Evolutionary conservation across 2,888 invertebrate genomes (phyloP), one percentile per base, ranked within the genome.

Genomic region (Drosophila seclusa): DNA sequence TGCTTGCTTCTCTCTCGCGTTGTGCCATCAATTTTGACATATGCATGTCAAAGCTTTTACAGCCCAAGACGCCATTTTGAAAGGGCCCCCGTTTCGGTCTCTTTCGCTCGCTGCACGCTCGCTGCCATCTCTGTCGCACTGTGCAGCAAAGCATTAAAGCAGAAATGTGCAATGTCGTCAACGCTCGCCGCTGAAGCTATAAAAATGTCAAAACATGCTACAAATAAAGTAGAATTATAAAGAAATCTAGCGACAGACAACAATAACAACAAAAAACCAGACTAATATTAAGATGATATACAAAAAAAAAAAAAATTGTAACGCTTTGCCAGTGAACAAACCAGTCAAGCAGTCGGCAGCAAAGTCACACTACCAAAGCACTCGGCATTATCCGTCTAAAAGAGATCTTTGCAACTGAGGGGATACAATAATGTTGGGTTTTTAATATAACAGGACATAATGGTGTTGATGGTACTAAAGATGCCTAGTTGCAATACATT

Each of bases 81-180:
- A 75, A 64, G 78, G 45, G 24, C 16, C 38, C 38, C 29, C 5
- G 13, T 11, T 29, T 10, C 65, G 32, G 16, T 61, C 38, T 63
- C 50, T 54, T 49, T 64, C 54, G 27, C 18, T n/a, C 54, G 40
- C 18, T 38, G 59, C 24, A n/a, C 32, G 24, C 50, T n/a, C n/a
- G n/a, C n/a, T n/a, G n/a, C 34, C 32, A n/a, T 53, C 40, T 76
- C 55, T 54, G 34, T 69, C 49, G 52, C 52, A 58, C 55, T 71
- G 83, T 83, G 80, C 89, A 87, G 73, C 82, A 80, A 86, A 80
- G 89, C 87, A 90, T 80, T 80, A 83, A 82, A 80, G 83, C 83
- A 82, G 80, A 86, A 89, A 83, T 80, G 57, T 58, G 78, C 80
- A 75, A 77, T 82, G 70, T 87, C 70, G 75, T 78, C 68, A 68